Percentiles rank a stretch among this genome's conserved stretches.
These are phyloP conservation scores for Chromobotia macracanthus DNA, from an alignment of 2,797 vertebrate species.

Conservation along the genomic window DNA sequence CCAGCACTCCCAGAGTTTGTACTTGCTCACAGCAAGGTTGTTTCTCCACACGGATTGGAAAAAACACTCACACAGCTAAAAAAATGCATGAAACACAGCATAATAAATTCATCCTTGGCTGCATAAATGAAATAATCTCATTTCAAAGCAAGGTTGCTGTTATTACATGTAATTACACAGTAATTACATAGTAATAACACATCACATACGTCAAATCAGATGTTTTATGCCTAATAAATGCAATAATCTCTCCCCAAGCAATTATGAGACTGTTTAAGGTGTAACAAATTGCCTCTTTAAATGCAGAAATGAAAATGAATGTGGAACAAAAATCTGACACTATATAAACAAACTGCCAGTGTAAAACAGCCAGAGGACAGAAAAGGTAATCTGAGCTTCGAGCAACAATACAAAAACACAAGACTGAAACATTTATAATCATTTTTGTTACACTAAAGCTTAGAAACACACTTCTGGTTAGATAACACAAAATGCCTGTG, in stretches of 20 bases:
- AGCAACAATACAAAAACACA: background rate
- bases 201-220: background rate
- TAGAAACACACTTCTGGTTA: background rate
- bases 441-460: background rate
- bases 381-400: background rate
- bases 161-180: constrained; percentile 15
- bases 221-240: background rate
- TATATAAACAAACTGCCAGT: background rate
- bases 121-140: background rate
- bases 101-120: constrained; percentile 11
- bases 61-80: background rate
- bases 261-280: background rate
- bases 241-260: constrained; percentile 5
- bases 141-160: background rate
- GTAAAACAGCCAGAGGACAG: background rate
- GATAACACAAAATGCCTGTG: background rate
- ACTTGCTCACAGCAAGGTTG: constrained; percentile 50
- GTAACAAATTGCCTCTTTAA: background rate
- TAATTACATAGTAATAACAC: background rate
- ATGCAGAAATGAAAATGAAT: background rate
- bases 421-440: background rate
- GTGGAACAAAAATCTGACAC: background rate
- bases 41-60: constrained; percentile 3
- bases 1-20: constrained; percentile 21
- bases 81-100: background rate